Base-by-base conservation (phyloP, 1,140 invertebrate genomes). In the Aphis craccivora region DNA sequence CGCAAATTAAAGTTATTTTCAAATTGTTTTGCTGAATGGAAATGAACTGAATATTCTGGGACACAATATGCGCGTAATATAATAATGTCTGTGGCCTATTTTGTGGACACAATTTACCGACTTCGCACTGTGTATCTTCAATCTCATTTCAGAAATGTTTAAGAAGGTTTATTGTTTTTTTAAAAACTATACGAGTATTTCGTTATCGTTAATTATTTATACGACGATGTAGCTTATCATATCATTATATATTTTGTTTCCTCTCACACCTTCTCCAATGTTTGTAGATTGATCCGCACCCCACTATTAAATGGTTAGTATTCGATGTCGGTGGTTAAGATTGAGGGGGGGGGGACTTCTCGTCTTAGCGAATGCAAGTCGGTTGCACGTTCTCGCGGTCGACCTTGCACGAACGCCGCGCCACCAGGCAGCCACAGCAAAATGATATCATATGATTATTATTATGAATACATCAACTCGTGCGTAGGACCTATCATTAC, bases 401-500 rank as follows among this genome's bases (percentile, higher is more conserved):
- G 87, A 89, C 87, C 87, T 89, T 89, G 87, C 48, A 53, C n/a
- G 45, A 89, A 53, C 48, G 22, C 48, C 22, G 5, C 35, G 51
- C 84, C 48, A n/a, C 45, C 14, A 51, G 25, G 35, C 48, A 23
- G 45, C 22, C 45, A 51, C n/a, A 22, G 86, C 87, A 48, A 53
- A 89, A 89, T 83, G 43, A 86, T 86, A 86, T 86, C 37, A 35
- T 51, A 86, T 37, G 14, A 87, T n/a, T 35, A 83, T 40, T 45
- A 84, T 86, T 43, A 86, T 86, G 30, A 48, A 48, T 35, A 20
- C 30, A 20, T 30, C 30, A 2, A 51, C 86, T 88, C 14, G 45
- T 45, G 53, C 23, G 89, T 60, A 43, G 53, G 90, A 76, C 87
- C 40, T 43, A 91, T 76, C 55, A 91, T 67, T 67, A 91, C 40